Evolutionary conservation across 2,797 vertebrate species (phyloP).

Genomic region (Aplochiton taeniatus): DNA sequence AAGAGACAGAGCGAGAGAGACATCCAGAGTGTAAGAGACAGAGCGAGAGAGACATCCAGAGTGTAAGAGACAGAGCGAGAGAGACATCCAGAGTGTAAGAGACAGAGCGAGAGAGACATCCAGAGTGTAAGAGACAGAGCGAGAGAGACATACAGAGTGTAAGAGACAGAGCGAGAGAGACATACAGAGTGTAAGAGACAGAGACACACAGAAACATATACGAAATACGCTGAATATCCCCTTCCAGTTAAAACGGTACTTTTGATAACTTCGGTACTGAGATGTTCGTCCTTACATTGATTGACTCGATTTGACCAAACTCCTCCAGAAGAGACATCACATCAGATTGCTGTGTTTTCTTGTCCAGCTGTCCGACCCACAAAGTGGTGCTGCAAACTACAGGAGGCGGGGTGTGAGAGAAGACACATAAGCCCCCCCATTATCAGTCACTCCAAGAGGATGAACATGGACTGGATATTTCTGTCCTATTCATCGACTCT

Average conservation of each 20-base stretch:
- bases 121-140: too few relatives aligned
- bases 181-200: background rate
- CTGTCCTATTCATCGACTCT: too few relatives aligned
- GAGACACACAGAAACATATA: background rate
- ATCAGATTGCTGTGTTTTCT: conserved; percentile 93
- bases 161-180: too few relatives aligned
- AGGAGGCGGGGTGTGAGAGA: conserved; percentile 20
- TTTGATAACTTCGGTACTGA: too few relatives aligned
- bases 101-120: too few relatives aligned
- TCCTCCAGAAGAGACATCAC: conserved; percentile 94
- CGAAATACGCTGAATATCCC: background rate
- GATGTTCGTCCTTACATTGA: conserved; percentile 85
- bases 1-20: too few relatives aligned
- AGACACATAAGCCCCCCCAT: background rate
- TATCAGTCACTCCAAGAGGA: background rate
- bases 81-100: too few relatives aligned
- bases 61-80: too few relatives aligned
- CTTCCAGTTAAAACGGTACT: too few relatives aligned
- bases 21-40: too few relatives aligned
- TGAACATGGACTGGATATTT: background rate
- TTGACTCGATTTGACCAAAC: conserved; percentile 95
- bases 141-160: too few relatives aligned
- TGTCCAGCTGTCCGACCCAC: conserved; percentile 98
- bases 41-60: too few relatives aligned
- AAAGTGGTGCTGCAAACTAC: conserved; percentile 97